These are phyloP conservation scores for Dinomys branickii DNA, from an alignment of 2,113 vertebrate species.

Conservation along the genomic window DNA sequence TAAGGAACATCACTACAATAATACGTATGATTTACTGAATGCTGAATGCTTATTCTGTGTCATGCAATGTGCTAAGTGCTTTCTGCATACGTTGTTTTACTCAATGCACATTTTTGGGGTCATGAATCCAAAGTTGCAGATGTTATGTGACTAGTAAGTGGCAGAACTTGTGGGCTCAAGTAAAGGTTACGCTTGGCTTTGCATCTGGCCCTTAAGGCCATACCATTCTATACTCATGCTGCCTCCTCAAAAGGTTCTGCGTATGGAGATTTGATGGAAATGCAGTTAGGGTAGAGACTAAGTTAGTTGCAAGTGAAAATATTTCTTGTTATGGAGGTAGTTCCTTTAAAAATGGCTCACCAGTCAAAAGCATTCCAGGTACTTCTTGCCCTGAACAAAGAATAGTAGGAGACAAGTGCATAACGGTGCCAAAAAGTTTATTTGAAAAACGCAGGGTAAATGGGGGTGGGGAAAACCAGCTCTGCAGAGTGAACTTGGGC, in stretches of 20 bases:
- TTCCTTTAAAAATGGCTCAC: neutral
- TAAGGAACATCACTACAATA: neutral
- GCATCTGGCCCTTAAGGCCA: neutral
- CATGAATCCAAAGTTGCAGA: neutral
- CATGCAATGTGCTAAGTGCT: constrained; percentile 13
- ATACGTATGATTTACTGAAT: neutral
- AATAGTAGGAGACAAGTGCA: too few species aligned
- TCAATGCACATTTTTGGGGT: constrained; percentile 31
- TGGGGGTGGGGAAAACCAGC: neutral
- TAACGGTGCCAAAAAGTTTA: too few species aligned
- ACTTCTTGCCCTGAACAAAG: too few species aligned
- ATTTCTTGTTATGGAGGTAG: neutral
- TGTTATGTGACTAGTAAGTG: constrained; percentile 27
- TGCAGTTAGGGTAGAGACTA: neutral
- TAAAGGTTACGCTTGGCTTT: neutral
- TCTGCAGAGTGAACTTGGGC: neutral
- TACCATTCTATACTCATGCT: constrained; percentile 32
- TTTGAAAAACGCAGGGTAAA: neutral
- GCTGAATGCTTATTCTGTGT: constrained; percentile 3
- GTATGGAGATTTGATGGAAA: constrained; percentile 40
- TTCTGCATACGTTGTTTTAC: neutral
- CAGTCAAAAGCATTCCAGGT: neutral
- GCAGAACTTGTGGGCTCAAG: constrained; percentile 17
- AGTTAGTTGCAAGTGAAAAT: neutral
- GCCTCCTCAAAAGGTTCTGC: neutral